Conservation (phyloP, 2,797 vertebrate genomes). For the Schizothorax lantsangensis region DNA sequence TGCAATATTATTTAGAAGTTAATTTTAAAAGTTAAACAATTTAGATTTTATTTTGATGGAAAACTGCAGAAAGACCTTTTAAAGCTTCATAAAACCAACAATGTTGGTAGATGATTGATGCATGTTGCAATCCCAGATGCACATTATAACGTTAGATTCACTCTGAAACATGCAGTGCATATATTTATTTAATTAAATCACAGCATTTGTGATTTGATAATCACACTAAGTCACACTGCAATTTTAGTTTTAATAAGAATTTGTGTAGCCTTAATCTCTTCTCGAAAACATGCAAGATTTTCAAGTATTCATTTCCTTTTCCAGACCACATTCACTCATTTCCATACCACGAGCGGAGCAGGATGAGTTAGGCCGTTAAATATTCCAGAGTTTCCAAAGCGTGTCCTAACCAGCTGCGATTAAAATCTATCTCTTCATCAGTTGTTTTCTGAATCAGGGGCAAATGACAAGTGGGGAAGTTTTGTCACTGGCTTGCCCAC, state of each 20-base stretch:
- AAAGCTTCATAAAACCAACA: background rate
- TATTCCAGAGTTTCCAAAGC: constrained; percentile 1
- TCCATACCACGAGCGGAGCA: background rate
- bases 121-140: background rate
- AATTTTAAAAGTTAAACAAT: background rate
- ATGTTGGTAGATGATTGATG: background rate
- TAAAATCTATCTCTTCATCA: background rate
- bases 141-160: background rate
- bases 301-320: background rate
- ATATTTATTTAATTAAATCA: background rate
- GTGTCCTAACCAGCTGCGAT: background rate
- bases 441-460: background rate
- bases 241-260: background rate
- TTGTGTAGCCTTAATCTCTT: background rate
- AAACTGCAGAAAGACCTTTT: background rate
- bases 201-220: background rate
- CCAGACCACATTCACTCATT: background rate
- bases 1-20: background rate
- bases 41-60: background rate
- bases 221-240: background rate
- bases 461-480: background rate
- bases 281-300: background rate
- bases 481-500: background rate
- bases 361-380: background rate
- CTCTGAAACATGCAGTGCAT: background rate